Base-by-base conservation (phyloP, 1,140 invertebrate species). In the Drosophila parabipectinata region DNA sequence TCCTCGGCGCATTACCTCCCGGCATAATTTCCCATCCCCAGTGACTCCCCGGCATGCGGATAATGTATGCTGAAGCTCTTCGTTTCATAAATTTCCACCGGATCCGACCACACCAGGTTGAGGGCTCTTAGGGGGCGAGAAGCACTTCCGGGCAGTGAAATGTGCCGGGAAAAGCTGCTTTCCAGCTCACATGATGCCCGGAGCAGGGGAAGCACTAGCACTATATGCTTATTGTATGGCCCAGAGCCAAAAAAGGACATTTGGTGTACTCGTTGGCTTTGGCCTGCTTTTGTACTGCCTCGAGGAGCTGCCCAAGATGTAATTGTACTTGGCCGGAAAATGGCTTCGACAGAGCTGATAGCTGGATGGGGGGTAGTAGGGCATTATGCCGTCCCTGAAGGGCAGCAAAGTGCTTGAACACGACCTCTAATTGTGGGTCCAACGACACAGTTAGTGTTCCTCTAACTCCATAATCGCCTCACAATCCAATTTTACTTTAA, bases 211-310 rank as follows among this genome's bases (percentile, higher is more conserved):
- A 5, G n/a, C 10, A 14, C 8, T 14, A 14, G 47, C 47, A 51
- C 32, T 74, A 26, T 63, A 34, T 64, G 72, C 72, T 66, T 54
- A 74, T 75, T 75, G 66, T 64, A 66, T 57, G 72, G 53, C 60
- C 54, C 39, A 45, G 30, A 60, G 57, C 45, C 69, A 50, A 57
- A 32, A 57, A 32, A 10, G 18, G 7, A 30, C n/a, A 73, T 48
- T 53, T 15, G 28, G 26, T 41, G 34, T 12, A 37, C 34, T 37
- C 34, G 34, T 41, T 50, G 34, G 21, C 45, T 71, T 57, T 37
- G 28, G 47, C 30, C 24, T 30, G 21, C 34, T 44, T 44, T 18
- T 59, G 57, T 54, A 41, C 51, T 48, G 52, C 47, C 72, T 53
- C n/a, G 26, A 28, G 52, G 50, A 59, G 68, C 44, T 26, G 45